Evolutionary conservation across 2,113 vertebrate species (phyloP), one percentile per base, ranked within the genome.

Genomic region (Micronisus gabar): DNA sequence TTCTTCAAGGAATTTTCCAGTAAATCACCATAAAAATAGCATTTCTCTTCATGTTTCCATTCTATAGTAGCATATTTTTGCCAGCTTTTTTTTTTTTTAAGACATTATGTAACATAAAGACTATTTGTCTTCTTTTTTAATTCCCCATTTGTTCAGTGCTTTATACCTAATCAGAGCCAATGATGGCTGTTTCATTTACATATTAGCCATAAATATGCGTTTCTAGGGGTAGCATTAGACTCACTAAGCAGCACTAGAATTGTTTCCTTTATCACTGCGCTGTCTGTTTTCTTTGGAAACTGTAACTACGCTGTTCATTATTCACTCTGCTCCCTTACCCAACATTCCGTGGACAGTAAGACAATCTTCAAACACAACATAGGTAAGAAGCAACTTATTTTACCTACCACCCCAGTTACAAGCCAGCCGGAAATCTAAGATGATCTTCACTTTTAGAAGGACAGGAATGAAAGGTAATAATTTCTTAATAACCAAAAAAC

Each of bases 1-100:
- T 92, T 91, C 83, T 95, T 94, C 40, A 82, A 95, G 81, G 83
- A 82, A 23, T 79, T 94, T 95, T 95, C 81, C 81, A 91, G 61
- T 63, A 92, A 86, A 92, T 93, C 3, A 5, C 20, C 63, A 72
- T 23, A 81, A 92, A 95, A 95, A 84, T 84, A 95, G 36, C 26
- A 88, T 85, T 95, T 94, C 22, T 93, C 83, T 84, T 94, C 68
- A 79, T 45, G 15, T 92, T 96, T 93, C 76, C 78, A 93, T 93
- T 82, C 66, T 87, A 91, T 55, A 91, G 23, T 29, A 68, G 25
- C 0, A 1, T 45, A 47, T 50, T 84, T 97, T 89, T 94, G 86
- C 86, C 95, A 95, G 15, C 1, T 58, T 68, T 61, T n/a, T 76
- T n/a, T 76, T 48, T 78, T 81, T 27, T 22, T 14, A 93, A 94